Conservation (phyloP, 2,113 vertebrate genomes). For the Theropithecus gelada region DNA sequence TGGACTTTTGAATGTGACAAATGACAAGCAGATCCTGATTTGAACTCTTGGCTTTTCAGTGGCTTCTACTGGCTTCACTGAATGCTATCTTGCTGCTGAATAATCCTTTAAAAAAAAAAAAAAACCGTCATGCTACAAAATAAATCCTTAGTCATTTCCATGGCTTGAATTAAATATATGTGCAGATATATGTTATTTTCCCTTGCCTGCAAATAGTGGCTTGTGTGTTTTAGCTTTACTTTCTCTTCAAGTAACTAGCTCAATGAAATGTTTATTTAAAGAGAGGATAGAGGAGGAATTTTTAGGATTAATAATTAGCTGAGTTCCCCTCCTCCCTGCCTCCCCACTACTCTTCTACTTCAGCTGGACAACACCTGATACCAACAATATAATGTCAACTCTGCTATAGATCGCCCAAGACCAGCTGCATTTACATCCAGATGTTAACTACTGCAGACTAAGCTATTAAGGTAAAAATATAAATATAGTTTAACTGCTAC, state of each 20-base stretch:
- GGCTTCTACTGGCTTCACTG: constrained; percentile 67
- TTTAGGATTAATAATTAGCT: constrained; percentile 27
- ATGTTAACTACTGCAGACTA: constrained; percentile 54
- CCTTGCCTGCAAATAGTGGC: constrained; percentile 9
- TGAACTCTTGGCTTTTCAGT: constrained; percentile 59
- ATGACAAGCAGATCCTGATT: constrained; percentile 57
- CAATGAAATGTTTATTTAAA: background rate
- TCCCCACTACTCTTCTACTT: background rate
- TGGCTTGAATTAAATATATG: constrained; percentile 61
- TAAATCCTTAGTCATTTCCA: constrained; percentile 67
- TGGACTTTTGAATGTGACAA: constrained; percentile 46
- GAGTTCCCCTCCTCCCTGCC: background rate
- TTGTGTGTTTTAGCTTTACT: constrained; percentile 15
- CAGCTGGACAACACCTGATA: constrained; percentile 73
- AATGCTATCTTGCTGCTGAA: constrained; percentile 71
- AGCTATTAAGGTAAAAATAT: constrained; percentile 36
- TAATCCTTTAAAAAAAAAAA: constrained; percentile 63
- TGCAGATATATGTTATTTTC: background rate
- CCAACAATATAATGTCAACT: background rate
- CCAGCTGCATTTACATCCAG: background rate
- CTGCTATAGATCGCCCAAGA: background rate
- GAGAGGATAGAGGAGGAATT: background rate
- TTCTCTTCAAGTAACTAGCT: constrained; percentile 35
- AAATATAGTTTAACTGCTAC: background rate
- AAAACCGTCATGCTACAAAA: constrained; percentile 57